Base-by-base conservation (phyloP, 2,888 invertebrate genomes). In the Ligdia adustata region DNA sequence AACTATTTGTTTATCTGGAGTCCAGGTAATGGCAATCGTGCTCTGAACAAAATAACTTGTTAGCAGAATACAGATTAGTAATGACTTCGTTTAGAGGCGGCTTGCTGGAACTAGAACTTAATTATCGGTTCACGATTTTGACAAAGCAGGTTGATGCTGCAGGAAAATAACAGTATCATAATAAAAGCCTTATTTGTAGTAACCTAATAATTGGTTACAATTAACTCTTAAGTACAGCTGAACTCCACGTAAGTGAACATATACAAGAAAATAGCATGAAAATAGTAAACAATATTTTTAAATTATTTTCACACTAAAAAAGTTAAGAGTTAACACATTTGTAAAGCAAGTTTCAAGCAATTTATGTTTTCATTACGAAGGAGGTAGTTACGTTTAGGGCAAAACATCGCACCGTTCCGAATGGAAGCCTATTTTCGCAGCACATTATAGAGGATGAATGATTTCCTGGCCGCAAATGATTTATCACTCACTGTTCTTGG, bases 361-460 rank as follows among this genome's bases (percentile, higher is more conserved):
- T 57, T 53, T 54, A 56, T 50, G 56, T 60, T 57, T 78, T 54
- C 79, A 82, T 81, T 82, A 15, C 13, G n/a, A 24, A 24, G 9
- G 15, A 45, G 28, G 44, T 39, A 40, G 34, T 9, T 51, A 48
- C 42, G 79, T 83, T 79, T 76, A 76, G 75, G 75, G 80, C 75
- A 70, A 69, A 72, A 72, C 27, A 71, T 69, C 70, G 73, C 71
- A 66, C 63, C 68, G 75, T 70, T 65, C 69, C 71, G 69, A 78
- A 73, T 82, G 75, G 85, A 86, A 89, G 87, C 83, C 82, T 84
- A 86, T 89, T 88, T 88, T 88, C 84, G 87, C 89, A 83, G 86
- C 83, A 87, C 86, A 88, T 88, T 89, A 89, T 78, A 55, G 81
- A 86, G 86, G 82, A 88, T 88, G 87, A 83, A 90, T 85, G 88